phyloP scores from a whole-genome alignment of 2,797 vertebrate genomes.

The Coregonus suidteri region DNA sequence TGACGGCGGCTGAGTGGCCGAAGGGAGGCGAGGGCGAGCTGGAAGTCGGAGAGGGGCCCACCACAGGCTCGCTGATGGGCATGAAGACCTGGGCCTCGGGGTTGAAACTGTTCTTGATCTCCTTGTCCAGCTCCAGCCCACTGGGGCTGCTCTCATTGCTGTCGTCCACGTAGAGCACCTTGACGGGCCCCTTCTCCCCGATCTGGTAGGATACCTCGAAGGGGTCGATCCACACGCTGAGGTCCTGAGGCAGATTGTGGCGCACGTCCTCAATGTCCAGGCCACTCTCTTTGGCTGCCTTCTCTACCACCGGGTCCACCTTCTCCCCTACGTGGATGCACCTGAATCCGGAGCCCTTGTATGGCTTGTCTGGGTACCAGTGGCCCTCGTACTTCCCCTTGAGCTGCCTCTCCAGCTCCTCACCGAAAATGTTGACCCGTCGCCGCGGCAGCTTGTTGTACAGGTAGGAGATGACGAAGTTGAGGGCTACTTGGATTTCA shows the following conservation, averaged over 20 bases:
- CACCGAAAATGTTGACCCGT: slow-evolving; percentile 97
- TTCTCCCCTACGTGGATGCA: slow-evolving; percentile 97
- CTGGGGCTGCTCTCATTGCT: slow-evolving; percentile 77
- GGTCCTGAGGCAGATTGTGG: slow-evolving; percentile 96
- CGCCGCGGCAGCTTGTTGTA: slow-evolving; percentile 98
- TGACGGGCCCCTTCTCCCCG: slow-evolving; percentile 96
- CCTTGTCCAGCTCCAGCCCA: slow-evolving; percentile 92
- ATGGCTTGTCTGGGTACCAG: slow-evolving; percentile 99
- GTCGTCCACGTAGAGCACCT: slow-evolving; percentile 96
- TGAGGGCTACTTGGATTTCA: slow-evolving; percentile 99
- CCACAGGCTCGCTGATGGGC: slow-evolving; percentile 90
- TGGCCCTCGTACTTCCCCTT: slow-evolving; percentile 98
- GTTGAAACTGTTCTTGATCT: slow-evolving; percentile 99
- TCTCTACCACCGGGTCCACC: slow-evolving; percentile 96
- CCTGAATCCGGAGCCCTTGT: slow-evolving; percentile 96
- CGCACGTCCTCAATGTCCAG: slow-evolving; percentile 96
- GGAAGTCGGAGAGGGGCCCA: slow-evolving; percentile 84
- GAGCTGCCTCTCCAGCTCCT: slow-evolving; percentile 96
- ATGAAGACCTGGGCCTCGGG: slow-evolving; percentile 97
- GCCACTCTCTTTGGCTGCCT: slow-evolving; percentile 97
- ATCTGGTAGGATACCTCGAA: slow-evolving; percentile 99
- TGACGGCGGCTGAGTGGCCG: slow-evolving; percentile 93
- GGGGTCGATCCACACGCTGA: slow-evolving; percentile 98
- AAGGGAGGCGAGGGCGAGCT: slow-evolving; percentile 96
- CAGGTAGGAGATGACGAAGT: slow-evolving; percentile 99